Percentiles rank a stretch among this genome's conserved stretches.
phyloP scores from a whole-genome alignment of 2,797 vertebrate genomes.

The Sebastes minor region DNA sequence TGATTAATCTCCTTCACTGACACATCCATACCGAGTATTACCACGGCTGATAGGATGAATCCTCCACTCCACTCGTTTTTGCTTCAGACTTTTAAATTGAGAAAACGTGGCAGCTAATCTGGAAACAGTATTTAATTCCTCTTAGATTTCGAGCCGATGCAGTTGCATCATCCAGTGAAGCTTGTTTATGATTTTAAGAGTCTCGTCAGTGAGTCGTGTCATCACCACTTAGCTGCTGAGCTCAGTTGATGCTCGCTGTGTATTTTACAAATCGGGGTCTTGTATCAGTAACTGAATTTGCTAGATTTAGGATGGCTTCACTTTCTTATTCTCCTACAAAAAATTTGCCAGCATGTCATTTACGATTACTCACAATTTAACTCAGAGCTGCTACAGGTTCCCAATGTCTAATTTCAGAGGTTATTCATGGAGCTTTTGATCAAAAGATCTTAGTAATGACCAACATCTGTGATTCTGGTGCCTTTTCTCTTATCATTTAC shows the following conservation, averaged over 20 bases:
- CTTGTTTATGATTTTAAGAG: not conserved
- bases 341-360: not conserved
- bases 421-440: not conserved
- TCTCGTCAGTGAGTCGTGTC: constrained; percentile 1
- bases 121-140: not conserved
- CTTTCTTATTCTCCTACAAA: not conserved
- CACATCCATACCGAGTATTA: not conserved
- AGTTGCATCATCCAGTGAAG: not conserved
- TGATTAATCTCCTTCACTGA: not conserved
- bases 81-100: not conserved
- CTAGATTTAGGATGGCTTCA: not conserved
- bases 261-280: not conserved
- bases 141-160: not conserved
- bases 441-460: not conserved
- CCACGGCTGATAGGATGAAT: not conserved
- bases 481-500: not conserved
- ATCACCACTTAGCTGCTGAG: not conserved
- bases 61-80: not conserved
- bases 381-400: not conserved
- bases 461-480: not conserved
- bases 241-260: not conserved
- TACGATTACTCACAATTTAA: not conserved
- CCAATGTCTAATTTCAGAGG: not conserved
- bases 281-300: not conserved
- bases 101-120: constrained; percentile 16